Evolutionary conservation across 2,888 invertebrate species (phyloP).

Genomic region (Erpobdella octoculata): DNA sequence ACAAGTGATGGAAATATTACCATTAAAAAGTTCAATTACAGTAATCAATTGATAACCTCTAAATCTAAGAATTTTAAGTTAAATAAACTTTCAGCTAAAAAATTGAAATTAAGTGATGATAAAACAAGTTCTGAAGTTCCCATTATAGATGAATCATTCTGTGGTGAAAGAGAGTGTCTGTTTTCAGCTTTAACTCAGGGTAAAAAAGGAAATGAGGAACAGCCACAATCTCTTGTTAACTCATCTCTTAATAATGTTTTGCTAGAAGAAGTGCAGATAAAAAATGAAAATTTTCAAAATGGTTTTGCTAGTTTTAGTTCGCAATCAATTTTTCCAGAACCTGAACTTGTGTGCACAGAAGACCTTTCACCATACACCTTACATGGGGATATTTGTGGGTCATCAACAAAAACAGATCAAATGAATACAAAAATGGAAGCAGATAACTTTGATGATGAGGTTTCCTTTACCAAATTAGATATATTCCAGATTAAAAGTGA

Average conservation of each 20-base stretch:
- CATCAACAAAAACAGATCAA: not conserved
- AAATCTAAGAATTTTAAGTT: too few relatives aligned
- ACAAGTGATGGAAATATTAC: not conserved
- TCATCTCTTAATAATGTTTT: not conserved
- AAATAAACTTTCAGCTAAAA: not conserved
- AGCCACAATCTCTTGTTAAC: not conserved
- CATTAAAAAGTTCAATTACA: slow-evolving; percentile 3
- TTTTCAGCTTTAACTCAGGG: not conserved
- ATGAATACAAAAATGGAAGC: not conserved
- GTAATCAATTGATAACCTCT: not conserved
- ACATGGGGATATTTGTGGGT: not conserved
- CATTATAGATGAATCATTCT: not conserved
- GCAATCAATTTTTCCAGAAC: not conserved
- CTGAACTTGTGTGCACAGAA: not conserved
- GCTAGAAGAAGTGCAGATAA: not conserved
- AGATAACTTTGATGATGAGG: not conserved
- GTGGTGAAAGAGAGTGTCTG: not conserved
- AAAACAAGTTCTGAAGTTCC: not conserved
- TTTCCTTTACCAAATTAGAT: too few relatives aligned
- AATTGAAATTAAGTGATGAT: not conserved
- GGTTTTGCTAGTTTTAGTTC: slow-evolving; percentile 1
- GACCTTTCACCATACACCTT: not conserved
- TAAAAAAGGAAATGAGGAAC: not conserved
- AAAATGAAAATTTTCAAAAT: too few relatives aligned
- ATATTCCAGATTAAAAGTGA: slow-evolving; percentile 6